Percentiles rank a stretch among this genome's conserved stretches.
phyloP scores from a whole-genome alignment of 1,140 invertebrate genomes.

The Drosophila pandora region DNA sequence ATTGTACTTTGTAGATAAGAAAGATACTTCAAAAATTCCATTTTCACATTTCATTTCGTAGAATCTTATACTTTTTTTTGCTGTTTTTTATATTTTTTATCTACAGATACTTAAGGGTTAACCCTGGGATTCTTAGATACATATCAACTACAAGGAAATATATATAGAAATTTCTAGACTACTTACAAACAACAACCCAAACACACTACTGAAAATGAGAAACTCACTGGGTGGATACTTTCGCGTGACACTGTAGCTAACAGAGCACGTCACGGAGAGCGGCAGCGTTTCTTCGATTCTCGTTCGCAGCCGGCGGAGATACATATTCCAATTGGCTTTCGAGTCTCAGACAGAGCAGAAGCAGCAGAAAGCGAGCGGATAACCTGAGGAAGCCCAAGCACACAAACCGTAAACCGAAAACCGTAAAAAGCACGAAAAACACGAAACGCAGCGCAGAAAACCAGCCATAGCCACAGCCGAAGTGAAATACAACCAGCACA shows the following conservation, averaged over 20 bases:
- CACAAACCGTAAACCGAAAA: slow-evolving; percentile 6
- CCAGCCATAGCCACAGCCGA: neutral
- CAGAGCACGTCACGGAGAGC: neutral
- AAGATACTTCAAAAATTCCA: too few relatives aligned
- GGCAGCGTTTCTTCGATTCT: neutral
- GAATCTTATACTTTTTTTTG: too few relatives aligned
- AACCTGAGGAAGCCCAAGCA: slow-evolving; percentile 12
- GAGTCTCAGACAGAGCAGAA: slow-evolving; percentile 5
- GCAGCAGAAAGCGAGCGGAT: slow-evolving; percentile 5
- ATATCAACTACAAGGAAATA: too few relatives aligned
- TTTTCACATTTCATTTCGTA: too few relatives aligned
- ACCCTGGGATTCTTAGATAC: too few relatives aligned
- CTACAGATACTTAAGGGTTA: too few relatives aligned
- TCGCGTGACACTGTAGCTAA: neutral
- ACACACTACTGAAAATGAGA: neutral
- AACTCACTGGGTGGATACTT: neutral
- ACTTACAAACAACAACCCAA: too few relatives aligned
- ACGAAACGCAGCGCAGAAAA: slow-evolving; percentile 3
- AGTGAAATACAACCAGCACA: neutral
- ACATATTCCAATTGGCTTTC: slow-evolving; percentile 5
- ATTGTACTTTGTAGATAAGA: too few relatives aligned
- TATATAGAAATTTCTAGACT: too few relatives aligned
- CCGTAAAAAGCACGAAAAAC: slow-evolving; percentile 3
- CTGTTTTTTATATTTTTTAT: too few relatives aligned
- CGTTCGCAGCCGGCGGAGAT: neutral